Evolutionary conservation across 1,140 invertebrate genomes (phyloP), one percentile per base, ranked within the genome.

Genomic region (Calephelis nemesis): DNA sequence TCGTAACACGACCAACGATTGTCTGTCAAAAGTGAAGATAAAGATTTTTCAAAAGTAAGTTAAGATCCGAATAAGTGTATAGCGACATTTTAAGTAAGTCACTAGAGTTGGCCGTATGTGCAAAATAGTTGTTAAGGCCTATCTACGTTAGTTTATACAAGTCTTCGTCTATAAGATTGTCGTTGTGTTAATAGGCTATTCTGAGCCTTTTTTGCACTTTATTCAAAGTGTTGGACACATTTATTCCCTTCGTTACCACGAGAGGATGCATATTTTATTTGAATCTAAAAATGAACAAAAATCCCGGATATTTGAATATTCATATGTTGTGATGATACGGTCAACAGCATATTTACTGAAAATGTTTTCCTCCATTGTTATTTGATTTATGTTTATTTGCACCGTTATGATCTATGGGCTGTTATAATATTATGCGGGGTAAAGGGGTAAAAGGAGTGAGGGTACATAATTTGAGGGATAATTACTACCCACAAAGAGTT

Each of bases 151-250:
- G 30, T 40, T n/a, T 39, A 58, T 58, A 30, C 4, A 60, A 60
- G 54, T 60, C 39, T 39, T 60, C 39, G 30, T 60, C 30, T 12
- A 77, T 77, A 83, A 83, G 83, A 84, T 80, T 79, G 77, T 85
- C 81, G 78, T 72, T 68, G 77, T 77, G 80, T 84, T 87, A 87
- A 84, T 84, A 84, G 85, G 75, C 85, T 80, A 83, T 83, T 78
- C 77, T 73, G 76, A 77, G 74, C 75, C 80, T 82, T 82, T 84
- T 82, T 71, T 70, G 80, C 77, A 65, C 74, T 80, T 81, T 83
- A 79, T 81, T 79, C 70, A 81, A 87, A 78, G 78, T 80, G 79
- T 83, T 80, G 77, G 72, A 78, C 80, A 79, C 73, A 81, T 82
- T 84, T 82, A 83, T 82, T 81, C 79, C 74, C 77, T 82, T 82